Base-by-base conservation (phyloP, 2,113 vertebrate genomes). In the Urocynchramus pylzowi region DNA sequence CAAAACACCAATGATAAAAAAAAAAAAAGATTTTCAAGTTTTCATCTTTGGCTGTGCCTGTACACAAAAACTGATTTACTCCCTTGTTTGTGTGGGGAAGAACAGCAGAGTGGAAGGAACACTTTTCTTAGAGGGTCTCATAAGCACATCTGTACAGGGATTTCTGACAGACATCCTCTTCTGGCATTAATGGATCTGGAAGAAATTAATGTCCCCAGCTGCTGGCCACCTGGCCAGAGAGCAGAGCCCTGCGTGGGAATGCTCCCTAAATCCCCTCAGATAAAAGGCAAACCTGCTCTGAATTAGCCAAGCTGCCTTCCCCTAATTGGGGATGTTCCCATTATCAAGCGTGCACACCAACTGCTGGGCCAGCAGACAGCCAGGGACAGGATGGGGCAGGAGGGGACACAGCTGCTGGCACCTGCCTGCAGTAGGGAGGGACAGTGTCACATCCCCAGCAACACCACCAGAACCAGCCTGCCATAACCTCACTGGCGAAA, bases 181-280 rank as follows among this genome's bases (percentile, higher is more conserved):
- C 70, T 23, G 88, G 49, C 49, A 19, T 0, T 23, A 45, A 59
- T 59, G 54, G 76, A 54, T 94, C 94, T 95, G 95, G 90, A 96
- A 93, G 68, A n/a, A 92, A 94, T 96, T 93, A 93, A 39, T 89
- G 79, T 81, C 86, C 90, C 83, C 92, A 95, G 96, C 92, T 96
- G 95, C 1, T 42, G 41, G 76, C 85, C 86, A 95, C 71, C 76
- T 86, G 80, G 89, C 73, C 41, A 22, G 57, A 73, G 69, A 69
- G 30, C 8, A 7, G 28, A 90, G 57, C 30, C 10, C 9, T 37
- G 27, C 19, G 6, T 85, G 90, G 92, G 94, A 95, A 93, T n/a
- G 71, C 59, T 97, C 86, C 88, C 67, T 30, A 69, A 65, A 93
- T 63, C 79, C 60, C 54, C 44, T 21, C 79, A 28, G 76, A 88